These are phyloP conservation scores for Acrocephalus scirpaceus DNA, from an alignment of 2,797 vertebrate genomes.

Conservation along the genomic window DNA sequence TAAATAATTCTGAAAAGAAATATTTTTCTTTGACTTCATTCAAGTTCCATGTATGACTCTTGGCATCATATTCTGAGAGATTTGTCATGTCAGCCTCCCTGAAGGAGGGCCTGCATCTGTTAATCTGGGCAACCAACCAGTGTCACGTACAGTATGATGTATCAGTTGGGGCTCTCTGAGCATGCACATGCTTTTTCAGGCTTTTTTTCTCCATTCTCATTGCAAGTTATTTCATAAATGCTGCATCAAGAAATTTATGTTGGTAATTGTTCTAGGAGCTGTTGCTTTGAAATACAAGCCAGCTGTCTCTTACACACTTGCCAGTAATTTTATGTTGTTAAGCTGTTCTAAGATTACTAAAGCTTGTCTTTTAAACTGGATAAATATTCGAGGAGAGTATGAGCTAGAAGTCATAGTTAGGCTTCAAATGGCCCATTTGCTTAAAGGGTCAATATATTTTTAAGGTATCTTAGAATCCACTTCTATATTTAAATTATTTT, in stretches of 20 bases:
- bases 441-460: slow-evolving; percentile 15
- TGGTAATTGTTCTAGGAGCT: background rate
- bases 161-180: background rate
- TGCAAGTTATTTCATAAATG: background rate
- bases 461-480: background rate
- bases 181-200: background rate
- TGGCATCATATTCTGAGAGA: background rate
- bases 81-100: slow-evolving; percentile 21
- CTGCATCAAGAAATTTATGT: background rate
- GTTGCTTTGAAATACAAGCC: slow-evolving; percentile 14
- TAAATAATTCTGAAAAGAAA: background rate
- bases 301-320: background rate
- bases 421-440: background rate
- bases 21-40: slow-evolving; percentile 14
- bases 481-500: background rate
- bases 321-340: background rate
- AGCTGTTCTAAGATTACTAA: background rate
- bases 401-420: background rate
- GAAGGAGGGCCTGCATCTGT: slow-evolving; percentile 27
- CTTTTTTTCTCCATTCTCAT: background rate
- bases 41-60: background rate
- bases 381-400: background rate
- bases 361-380: background rate
- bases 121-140: slow-evolving; percentile 23
- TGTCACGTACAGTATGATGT: background rate